Conservation (phyloP, 2,888 invertebrate genomes). For the Acronicta psi region DNA sequence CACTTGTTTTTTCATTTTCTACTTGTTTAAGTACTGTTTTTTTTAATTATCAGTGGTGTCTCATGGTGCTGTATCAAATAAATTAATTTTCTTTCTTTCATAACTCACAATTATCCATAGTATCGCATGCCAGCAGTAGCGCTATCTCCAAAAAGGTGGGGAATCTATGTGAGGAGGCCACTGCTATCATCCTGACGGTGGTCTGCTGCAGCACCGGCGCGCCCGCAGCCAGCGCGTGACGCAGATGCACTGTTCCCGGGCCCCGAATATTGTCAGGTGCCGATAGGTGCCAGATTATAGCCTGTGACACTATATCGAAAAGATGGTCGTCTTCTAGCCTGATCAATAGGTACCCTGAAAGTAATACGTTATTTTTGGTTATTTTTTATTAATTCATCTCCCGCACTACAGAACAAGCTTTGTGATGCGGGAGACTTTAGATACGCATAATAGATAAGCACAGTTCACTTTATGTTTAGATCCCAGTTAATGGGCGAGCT, state of each 20-base stretch:
- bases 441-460: too few species aligned
- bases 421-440: too few species aligned
- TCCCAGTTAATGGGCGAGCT: too few species aligned
- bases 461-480: too few species aligned
- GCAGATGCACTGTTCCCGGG: constrained; percentile 41
- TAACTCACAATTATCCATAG: constrained; percentile 71
- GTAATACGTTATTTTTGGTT: too few species aligned
- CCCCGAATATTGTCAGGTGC: constrained; percentile 63
- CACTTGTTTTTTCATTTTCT: too few species aligned
- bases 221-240: constrained; percentile 64
- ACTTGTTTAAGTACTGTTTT: too few species aligned
- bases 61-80: too few species aligned
- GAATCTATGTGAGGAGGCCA: constrained; percentile 65
- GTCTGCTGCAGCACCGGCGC: constrained; percentile 65
- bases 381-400: too few species aligned
- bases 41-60: too few species aligned
- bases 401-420: too few species aligned
- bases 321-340: constrained; percentile 68
- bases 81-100: too few species aligned
- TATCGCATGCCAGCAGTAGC: constrained; percentile 71
- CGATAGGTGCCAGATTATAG: constrained; percentile 73
- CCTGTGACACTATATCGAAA: constrained; percentile 70
- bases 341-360: constrained; percentile 75
- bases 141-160: constrained; percentile 69
- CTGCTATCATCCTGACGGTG: constrained; percentile 71